Evolutionary conservation across 2,888 invertebrate genomes (phyloP).

Genomic region (Andrena flavipes): DNA sequence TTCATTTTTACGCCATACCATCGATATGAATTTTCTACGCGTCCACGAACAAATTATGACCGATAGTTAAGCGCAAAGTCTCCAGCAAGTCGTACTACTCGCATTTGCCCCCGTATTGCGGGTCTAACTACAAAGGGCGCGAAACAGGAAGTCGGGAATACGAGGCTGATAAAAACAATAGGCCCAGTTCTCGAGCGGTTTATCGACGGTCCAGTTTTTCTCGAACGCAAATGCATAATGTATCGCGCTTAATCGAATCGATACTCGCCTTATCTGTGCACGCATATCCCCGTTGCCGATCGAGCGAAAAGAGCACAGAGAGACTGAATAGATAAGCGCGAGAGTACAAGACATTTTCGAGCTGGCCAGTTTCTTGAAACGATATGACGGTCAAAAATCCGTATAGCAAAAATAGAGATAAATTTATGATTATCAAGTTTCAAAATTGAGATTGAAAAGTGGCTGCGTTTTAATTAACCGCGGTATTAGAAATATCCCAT

Average conservation of each 20-base stretch:
- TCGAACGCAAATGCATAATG: constrained; percentile 8
- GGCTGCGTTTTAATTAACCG: no score
- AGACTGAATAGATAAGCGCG: background rate
- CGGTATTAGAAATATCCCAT: no score
- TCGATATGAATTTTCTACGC: no score
- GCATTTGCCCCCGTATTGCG: background rate
- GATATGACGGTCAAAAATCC: no score
- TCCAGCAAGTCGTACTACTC: background rate
- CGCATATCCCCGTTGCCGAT: constrained; percentile 10
- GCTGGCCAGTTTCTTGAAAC: no score
- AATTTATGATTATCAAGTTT: no score
- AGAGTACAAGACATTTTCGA: background rate
- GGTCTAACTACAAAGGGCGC: background rate
- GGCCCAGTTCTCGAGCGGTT: constrained; percentile 29
- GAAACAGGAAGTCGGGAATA: background rate
- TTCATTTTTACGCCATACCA: no score
- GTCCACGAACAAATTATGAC: no score
- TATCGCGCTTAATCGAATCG: constrained; percentile 28
- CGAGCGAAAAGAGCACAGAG: constrained; percentile 8
- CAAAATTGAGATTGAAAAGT: no score
- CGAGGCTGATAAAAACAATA: constrained; percentile 10
- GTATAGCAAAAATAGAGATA: no score
- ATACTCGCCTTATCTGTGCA: constrained; percentile 37
- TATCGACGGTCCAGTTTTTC: constrained; percentile 24
- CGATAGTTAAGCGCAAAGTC: no score